A percentile compares a stretch with the other conserved stretches of the same genome.
Conservation (phyloP, 2,113 vertebrate species). For the Menura novaehollandiae region DNA sequence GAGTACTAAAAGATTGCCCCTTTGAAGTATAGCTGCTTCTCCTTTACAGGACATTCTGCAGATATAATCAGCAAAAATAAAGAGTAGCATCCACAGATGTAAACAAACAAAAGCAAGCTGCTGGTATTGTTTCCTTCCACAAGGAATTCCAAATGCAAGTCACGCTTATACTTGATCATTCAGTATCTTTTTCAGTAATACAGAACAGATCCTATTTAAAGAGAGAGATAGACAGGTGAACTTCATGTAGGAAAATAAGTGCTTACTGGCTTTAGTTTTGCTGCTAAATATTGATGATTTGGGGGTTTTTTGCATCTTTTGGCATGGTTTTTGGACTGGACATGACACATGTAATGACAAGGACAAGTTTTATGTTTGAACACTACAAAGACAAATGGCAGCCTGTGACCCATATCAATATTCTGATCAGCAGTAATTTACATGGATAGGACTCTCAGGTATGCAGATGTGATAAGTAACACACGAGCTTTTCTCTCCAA, state of each 20-base stretch:
- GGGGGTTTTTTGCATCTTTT: background rate
- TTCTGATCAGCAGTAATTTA: background rate
- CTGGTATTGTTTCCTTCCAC: background rate
- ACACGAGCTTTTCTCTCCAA: background rate
- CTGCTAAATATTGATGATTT: background rate
- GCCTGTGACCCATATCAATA: background rate
- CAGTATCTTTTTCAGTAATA: background rate
- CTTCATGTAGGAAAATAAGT: background rate
- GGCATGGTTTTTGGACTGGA: background rate
- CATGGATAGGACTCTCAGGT: background rate
- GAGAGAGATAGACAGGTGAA: background rate
- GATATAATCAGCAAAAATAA: background rate
- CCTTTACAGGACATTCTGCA: background rate
- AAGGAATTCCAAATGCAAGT: constrained; percentile 7
- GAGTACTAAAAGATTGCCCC: background rate
- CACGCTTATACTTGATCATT: background rate
- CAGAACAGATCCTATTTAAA: background rate
- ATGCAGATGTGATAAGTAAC: accelerated
- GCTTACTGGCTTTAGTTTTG: background rate
- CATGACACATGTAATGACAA: background rate
- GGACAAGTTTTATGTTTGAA: background rate
- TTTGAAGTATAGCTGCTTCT: background rate
- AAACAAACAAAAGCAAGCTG: background rate
- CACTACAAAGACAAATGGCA: background rate
- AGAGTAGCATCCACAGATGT: background rate